Conservation (phyloP, 2,797 vertebrate genomes). For the Xenentodon cancila region DNA sequence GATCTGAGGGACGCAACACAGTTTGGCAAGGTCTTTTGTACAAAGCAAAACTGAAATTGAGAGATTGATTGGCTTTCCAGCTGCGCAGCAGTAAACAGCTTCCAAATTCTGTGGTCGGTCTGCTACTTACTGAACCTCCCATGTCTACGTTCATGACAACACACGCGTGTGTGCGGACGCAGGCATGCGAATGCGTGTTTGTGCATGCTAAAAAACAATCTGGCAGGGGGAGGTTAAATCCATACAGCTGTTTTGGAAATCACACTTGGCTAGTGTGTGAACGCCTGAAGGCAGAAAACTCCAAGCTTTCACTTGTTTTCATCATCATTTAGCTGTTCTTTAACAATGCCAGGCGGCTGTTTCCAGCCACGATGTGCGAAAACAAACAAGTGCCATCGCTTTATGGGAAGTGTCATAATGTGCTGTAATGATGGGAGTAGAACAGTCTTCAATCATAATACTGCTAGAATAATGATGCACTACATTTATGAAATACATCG, state of each 20-base stretch:
- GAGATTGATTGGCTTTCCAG: constrained; percentile 40
- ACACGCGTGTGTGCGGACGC: neutral
- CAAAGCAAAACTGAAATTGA: constrained; percentile 33
- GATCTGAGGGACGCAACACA: neutral
- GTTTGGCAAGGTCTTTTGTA: constrained; percentile 9
- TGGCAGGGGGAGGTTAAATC: constrained; percentile 48
- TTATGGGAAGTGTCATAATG: constrained; percentile 53
- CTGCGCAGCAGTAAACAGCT: constrained; percentile 41
- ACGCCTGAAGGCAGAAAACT: constrained; percentile 55
- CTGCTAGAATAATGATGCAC: constrained; percentile 15
- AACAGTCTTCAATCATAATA: constrained; percentile 37
- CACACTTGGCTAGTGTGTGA: constrained; percentile 59
- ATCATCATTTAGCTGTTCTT: constrained; percentile 58
- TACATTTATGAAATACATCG: neutral
- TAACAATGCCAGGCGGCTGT: constrained; percentile 61
- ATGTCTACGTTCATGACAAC: neutral
- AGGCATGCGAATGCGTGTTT: constrained; percentile 16
- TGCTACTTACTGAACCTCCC: neutral
- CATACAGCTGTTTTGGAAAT: constrained; percentile 71
- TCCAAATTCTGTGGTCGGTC: constrained; percentile 44
- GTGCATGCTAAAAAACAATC: constrained; percentile 10
- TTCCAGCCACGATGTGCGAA: constrained; percentile 43
- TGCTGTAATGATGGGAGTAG: constrained; percentile 45
- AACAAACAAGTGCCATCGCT: constrained; percentile 53
- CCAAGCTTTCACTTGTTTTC: constrained; percentile 57